Evolutionary conservation across 1,140 invertebrate species (phyloP), one percentile per base, ranked within the genome.

Genomic region (Melitaea cinxia): DNA sequence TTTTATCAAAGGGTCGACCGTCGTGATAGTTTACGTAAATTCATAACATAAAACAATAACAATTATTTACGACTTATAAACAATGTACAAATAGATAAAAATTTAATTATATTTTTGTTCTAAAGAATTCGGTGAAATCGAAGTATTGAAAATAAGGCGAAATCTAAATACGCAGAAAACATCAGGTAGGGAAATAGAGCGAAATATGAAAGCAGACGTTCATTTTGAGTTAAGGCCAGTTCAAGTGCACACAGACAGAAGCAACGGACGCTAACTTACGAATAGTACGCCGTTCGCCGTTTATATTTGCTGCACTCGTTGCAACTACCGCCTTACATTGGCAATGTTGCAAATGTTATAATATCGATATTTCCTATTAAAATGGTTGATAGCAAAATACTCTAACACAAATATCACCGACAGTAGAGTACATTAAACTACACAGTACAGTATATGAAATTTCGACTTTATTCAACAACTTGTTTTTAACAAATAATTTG

Each of bases 231-330:
- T 10, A 35, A 7, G 12, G 12, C 68, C 77, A 83, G 73, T 58
- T 65, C 52, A 73, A 82, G 77, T 73, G 77, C 76, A 73, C 74
- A 73, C 63, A 75, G 56, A 59, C 66, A 49, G 53, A 75, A 64
- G 74, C 72, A 55, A 67, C 73, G 71, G 75, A 80, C 67, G 72
- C 75, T 68, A 78, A 85, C 82, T 86, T 82, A 82, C 78, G 80
- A 88, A 89, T 84, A 83, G 72, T 80, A 84, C 78, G 80, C 75
- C 70, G 73, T 69, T 77, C 37, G 70, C 57, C 65, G 66, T 59
- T 64, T 39, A 68, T 73, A 75, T 73, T 35, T 24, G 47, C 50
- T 52, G 69, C 70, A 71, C 65, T 77, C 77, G 69, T 72, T 77
- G 63, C 55, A 75, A 81, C 67, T 74, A 68, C 52, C 35, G 54